A percentile compares a stretch with the other conserved stretches of the same genome.
Evolutionary conservation across 1,140 invertebrate species (phyloP).

Genomic region (Drosophila ohnishii): DNA sequence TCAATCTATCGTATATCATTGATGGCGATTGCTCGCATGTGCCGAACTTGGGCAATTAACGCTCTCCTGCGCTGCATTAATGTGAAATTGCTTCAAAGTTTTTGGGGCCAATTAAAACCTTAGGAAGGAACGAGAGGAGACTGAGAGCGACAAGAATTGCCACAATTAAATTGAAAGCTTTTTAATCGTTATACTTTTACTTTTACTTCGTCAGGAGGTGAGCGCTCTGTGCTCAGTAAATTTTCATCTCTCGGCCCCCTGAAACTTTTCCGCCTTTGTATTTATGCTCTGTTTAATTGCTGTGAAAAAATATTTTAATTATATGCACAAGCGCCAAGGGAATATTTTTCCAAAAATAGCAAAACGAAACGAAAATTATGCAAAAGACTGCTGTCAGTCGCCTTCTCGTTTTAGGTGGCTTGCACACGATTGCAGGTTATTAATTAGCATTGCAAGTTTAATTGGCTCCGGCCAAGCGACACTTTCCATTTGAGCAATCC

Average conservation of each 20-base stretch:
- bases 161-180: conserved; percentile 51
- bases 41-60: conserved; percentile 45
- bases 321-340: conserved; percentile 31
- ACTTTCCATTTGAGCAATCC: conserved; percentile 47
- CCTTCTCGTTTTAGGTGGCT: conserved; percentile 23
- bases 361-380: conserved; percentile 33
- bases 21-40: conserved; percentile 22
- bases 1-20: conserved; percentile 25
- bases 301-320: conserved; percentile 51
- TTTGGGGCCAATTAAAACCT: conserved; percentile 42
- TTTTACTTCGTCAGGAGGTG: conserved; percentile 29
- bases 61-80: conserved; percentile 38
- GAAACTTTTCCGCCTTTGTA: conserved; percentile 26
- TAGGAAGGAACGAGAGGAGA: background rate
- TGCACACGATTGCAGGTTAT: conserved; percentile 63
- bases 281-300: conserved; percentile 62
- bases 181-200: conserved; percentile 49
- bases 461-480: conserved; percentile 49
- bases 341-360: conserved; percentile 37
- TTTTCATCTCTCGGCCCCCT: conserved; percentile 14
- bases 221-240: conserved; percentile 29
- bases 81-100: conserved; percentile 30
- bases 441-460: conserved; percentile 73
- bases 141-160: conserved; percentile 29
- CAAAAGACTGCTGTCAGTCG: conserved; percentile 30